Base-by-base conservation (phyloP, 2,797 vertebrate genomes). In the Cephalopachus bancanus region DNA sequence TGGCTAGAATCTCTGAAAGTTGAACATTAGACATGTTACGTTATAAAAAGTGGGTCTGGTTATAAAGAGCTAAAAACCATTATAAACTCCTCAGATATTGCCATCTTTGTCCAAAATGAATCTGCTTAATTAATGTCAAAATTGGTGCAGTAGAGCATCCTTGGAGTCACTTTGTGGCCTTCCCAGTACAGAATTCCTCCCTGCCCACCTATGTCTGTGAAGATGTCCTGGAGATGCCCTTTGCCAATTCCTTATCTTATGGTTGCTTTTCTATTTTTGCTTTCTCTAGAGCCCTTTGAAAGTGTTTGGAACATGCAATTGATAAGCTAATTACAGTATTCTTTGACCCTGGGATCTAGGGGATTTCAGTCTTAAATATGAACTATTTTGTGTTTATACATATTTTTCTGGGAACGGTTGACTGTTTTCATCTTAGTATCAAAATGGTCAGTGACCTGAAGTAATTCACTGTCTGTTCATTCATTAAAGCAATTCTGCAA, bases 391-490 rank as follows among this genome's bases (percentile, higher is more conserved):
- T 85, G 28, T 79, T n/a, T 83, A 60, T 64, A 37, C 65, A 49
- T 78, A 49, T 71, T 92, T 95, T 83, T 22, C 22, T 69, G 69
- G 37, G 37, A n/a, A 83, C 65, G 87, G 37, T 86, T 89, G 33
- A 79, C 89, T 79, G 79, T 92, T 97, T 97, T 94, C 53, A 57
- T 92, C 28, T 91, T 96, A 44, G 4, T 80, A 59, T 97, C 30
- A 72, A 62, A 83, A 78, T 86, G 83, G 7, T 49, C 81, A 75
- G 17, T 84, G 33, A 87, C 55, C 19, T 67, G 20, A 92, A 93
- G 87, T 49, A 49, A 51, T 86, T n/a, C 7, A 60, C 11, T 75
- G 3, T 33, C 10, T 95, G 44, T 3, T 53, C 10, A 28, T 76
- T 93, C 17, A 44, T 76, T 93, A 74, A 87, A n/a, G 57, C 30